A percentile compares a stretch with the other conserved stretches of the same genome.
Conservation (phyloP, 2,113 vertebrate genomes). For the Ceyx margarethae region DNA sequence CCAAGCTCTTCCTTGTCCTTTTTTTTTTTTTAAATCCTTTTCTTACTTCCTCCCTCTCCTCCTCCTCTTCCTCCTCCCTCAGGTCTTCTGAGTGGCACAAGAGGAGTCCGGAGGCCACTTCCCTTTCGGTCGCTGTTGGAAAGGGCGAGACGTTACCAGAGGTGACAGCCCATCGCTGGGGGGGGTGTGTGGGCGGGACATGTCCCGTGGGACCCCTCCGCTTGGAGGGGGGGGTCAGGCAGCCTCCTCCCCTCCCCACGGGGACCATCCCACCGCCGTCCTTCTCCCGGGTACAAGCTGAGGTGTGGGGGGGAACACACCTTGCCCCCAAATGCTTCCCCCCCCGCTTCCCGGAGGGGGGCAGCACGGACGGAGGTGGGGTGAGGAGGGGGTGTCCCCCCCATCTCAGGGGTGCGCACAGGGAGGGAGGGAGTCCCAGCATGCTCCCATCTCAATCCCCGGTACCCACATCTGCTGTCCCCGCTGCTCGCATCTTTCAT, state of each 20-base stretch:
- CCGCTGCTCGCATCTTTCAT: background rate
- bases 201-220: background rate
- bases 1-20: background rate
- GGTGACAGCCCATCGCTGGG: background rate
- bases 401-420: background rate
- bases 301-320: background rate
- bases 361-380: background rate
- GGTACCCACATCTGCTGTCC: background rate
- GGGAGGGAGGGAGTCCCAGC: background rate
- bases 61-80: conserved; percentile 14
- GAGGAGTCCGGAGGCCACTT: background rate
- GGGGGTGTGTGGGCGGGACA: background rate
- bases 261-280: background rate
- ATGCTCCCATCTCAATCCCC: background rate
- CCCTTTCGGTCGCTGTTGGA: background rate
- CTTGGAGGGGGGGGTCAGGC: background rate
- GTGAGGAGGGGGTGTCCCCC: background rate
- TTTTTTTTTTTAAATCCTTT: background rate
- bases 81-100: background rate
- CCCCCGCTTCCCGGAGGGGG: background rate
- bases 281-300: background rate
- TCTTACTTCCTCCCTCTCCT: background rate
- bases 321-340: background rate
- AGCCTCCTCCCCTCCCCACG: background rate
- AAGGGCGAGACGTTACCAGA: background rate